Conservation (phyloP, 2,797 vertebrate genomes). For the Myotis pilosus region DNA sequence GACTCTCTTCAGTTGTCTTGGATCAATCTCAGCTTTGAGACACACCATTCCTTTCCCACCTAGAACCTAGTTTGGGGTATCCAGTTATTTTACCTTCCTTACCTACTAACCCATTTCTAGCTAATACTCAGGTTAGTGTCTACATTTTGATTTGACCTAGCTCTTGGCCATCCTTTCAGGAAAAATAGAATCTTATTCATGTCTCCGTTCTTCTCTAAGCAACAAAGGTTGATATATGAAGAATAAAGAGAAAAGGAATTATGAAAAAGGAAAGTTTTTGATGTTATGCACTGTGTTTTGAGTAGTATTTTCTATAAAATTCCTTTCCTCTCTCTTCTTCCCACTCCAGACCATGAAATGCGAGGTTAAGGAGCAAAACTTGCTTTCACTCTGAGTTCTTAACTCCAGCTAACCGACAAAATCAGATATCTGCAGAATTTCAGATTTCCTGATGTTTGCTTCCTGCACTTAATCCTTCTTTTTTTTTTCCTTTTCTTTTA, state of each 20-base stretch:
- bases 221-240: not conserved
- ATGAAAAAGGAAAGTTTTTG: not conserved
- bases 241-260: not conserved
- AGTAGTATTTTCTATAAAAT: not conserved
- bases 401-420: not conserved
- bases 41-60: not conserved
- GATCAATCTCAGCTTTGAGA: not conserved
- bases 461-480: not conserved
- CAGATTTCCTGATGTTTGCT: not conserved
- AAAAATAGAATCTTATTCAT: not conserved
- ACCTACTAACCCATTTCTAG: not conserved
- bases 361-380: not conserved
- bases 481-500: not conserved
- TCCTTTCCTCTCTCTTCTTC: not conserved
- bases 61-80: not conserved
- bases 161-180: not conserved
- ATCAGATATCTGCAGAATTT: not conserved
- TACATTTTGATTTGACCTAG: not conserved
- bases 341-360: not conserved
- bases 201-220: not conserved
- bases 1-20: no score
- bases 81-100: not conserved
- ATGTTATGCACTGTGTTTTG: not conserved
- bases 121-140: not conserved
- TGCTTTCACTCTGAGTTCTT: not conserved